Percentiles rank a stretch among this genome's conserved stretches.
Conservation (phyloP, 2,113 vertebrate species). For the Eretmochelys imbricata region DNA sequence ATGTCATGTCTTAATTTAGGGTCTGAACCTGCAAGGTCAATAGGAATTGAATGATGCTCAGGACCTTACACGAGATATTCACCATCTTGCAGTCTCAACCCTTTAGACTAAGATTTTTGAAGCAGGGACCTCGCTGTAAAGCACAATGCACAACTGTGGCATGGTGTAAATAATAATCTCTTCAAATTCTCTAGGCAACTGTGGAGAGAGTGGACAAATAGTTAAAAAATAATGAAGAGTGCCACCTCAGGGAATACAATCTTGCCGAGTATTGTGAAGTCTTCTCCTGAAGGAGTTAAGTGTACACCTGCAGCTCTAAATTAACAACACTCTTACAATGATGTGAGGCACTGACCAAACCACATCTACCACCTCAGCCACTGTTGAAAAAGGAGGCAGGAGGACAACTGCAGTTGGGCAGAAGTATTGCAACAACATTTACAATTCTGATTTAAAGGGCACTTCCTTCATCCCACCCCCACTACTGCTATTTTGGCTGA, state of each 20-base stretch:
- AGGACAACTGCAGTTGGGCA: constrained; percentile 28
- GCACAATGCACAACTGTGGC: neutral
- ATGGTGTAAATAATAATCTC: fast-evolving
- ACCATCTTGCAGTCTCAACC: neutral
- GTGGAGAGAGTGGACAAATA: neutral
- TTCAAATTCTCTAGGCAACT: neutral
- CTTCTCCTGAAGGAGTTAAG: constrained; percentile 69
- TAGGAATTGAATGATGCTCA: neutral
- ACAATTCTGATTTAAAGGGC: constrained; percentile 15
- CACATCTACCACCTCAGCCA: constrained; percentile 57
- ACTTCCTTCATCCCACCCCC: constrained; percentile 13
- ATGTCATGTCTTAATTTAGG: constrained; percentile 65
- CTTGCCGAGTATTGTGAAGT: constrained; percentile 49
- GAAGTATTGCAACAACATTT: constrained; percentile 8
- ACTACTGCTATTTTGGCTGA: neutral
- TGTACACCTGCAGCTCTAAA: constrained; percentile 68
- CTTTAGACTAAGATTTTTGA: fast-evolving
- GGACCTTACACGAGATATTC: neutral
- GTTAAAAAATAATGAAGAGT: neutral
- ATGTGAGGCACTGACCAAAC: constrained; percentile 21
- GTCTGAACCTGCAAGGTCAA: constrained; percentile 31
- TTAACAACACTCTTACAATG: constrained; percentile 42
- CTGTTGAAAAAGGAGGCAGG: constrained; percentile 16
- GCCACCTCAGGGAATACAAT: constrained; percentile 50
- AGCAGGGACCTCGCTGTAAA: neutral